phyloP scores from a whole-genome alignment of 2,797 vertebrate species.

The Vireo griseus region DNA sequence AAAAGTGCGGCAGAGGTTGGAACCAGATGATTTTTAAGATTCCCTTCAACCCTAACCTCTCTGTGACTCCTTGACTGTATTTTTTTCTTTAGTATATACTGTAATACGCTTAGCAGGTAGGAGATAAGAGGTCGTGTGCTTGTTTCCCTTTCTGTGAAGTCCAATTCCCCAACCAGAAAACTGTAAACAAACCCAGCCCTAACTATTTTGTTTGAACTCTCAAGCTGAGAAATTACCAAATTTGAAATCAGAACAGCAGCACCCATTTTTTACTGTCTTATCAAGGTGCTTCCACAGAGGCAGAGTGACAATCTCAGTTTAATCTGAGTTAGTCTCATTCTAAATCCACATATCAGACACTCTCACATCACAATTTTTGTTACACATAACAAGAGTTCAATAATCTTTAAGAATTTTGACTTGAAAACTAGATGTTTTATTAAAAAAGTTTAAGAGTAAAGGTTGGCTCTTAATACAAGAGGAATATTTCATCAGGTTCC shows the following conservation, averaged over 20 bases:
- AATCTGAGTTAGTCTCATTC: background rate
- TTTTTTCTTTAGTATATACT: background rate
- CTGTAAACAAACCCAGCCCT: background rate
- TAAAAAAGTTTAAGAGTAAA: background rate
- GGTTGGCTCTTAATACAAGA: background rate
- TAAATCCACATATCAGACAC: background rate
- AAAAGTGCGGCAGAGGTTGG: background rate
- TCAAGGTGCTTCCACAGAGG: background rate
- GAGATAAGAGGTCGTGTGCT: background rate
- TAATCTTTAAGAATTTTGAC: background rate
- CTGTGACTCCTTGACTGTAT: accelerated
- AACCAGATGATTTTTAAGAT: background rate
- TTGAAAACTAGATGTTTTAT: background rate
- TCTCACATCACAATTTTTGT: background rate
- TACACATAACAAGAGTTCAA: background rate
- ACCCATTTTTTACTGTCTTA: background rate
- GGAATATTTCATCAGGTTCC: accelerated
- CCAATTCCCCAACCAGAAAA: background rate
- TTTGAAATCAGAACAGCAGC: background rate
- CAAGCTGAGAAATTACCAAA: background rate
- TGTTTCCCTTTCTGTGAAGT: background rate
- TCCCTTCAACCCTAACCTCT: background rate
- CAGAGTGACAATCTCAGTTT: background rate
- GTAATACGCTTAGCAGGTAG: accelerated
- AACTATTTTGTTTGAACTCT: background rate